Conservation (phyloP, 2,113 vertebrate species). For the Muscicapa adusta region DNA sequence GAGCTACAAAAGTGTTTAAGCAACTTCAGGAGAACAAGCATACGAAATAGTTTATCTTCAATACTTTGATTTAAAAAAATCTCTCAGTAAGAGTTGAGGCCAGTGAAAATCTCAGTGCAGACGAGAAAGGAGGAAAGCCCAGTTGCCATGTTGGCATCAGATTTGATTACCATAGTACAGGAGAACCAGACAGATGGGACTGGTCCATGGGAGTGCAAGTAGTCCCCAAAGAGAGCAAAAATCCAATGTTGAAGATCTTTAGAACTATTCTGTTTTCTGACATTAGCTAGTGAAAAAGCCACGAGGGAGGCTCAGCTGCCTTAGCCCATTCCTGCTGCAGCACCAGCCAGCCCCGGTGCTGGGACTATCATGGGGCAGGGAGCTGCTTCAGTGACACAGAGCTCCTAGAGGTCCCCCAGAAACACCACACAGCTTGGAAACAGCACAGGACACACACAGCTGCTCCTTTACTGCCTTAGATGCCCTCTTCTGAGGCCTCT, state of each 20-base stretch:
- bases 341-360: neutral
- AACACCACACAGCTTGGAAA: neutral
- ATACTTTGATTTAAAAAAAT: neutral
- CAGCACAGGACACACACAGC: neutral
- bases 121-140: neutral
- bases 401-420: neutral
- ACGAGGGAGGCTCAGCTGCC: neutral
- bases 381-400: neutral
- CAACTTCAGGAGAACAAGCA: neutral
- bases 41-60: neutral
- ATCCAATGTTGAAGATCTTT: neutral
- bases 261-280: neutral
- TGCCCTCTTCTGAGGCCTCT: neutral
- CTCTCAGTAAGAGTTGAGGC: neutral
- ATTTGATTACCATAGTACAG: rapidly evolving
- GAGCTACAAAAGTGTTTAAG: neutral
- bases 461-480: neutral
- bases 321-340: neutral
- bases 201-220: rapidly evolving
- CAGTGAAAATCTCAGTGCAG: neutral
- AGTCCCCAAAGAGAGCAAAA: neutral
- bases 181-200: rapidly evolving
- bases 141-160: neutral
- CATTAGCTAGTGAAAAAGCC: neutral
- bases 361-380: neutral